Conservation (phyloP, 1,140 invertebrate species). For the Coptotermes formosanus region DNA sequence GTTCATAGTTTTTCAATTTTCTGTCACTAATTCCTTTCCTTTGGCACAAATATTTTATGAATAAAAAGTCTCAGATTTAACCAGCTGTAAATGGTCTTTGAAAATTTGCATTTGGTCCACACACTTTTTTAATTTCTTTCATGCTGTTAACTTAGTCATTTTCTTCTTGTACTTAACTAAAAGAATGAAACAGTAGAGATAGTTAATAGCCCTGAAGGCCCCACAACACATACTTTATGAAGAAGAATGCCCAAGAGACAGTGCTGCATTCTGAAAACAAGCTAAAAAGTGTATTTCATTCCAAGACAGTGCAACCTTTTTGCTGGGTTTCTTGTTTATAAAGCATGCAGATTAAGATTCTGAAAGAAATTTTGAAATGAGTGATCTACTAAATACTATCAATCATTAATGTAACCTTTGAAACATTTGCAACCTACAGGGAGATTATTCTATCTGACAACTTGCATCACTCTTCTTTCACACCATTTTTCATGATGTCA, state of each 20-base stretch:
- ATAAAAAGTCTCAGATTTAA: background rate
- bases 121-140: background rate
- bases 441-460: too few relatives aligned
- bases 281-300: background rate
- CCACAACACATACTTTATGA: background rate
- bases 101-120: background rate
- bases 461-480: too few relatives aligned
- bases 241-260: background rate
- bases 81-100: background rate
- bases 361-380: too few relatives aligned
- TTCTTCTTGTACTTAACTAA: background rate
- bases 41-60: background rate
- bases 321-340: too few relatives aligned
- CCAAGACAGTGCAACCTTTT: too few relatives aligned
- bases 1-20: background rate
- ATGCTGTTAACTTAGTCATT: background rate
- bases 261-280: background rate
- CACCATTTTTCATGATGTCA: too few relatives aligned
- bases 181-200: slow-evolving; percentile 7
- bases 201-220: background rate
- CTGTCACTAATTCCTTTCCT: background rate
- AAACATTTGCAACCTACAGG: too few relatives aligned
- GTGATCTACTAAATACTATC: too few relatives aligned
- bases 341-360: too few relatives aligned
- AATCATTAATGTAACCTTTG: too few relatives aligned